Evolutionary conservation across 2,797 vertebrate genomes (phyloP).

Genomic region (Argentina silus): DNA sequence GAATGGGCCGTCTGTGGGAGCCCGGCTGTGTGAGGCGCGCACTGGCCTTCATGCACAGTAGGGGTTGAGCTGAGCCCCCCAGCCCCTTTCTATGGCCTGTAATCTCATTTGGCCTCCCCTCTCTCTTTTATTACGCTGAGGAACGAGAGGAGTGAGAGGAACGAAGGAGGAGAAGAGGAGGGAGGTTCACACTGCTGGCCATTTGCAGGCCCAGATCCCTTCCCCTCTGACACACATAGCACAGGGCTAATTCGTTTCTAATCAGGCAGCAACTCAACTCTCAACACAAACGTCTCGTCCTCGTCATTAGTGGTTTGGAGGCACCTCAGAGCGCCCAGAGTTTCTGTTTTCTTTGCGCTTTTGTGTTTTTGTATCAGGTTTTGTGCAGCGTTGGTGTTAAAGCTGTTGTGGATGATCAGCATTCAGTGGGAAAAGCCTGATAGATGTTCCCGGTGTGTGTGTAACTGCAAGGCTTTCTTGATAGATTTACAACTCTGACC

Average conservation of each 20-base stretch:
- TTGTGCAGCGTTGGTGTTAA: conserved; percentile 16
- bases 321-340: conserved; percentile 50
- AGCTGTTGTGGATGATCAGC: conserved; percentile 37
- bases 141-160: too few relatives aligned
- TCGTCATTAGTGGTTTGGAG: conserved; percentile 42
- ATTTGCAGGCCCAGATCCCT: conserved; percentile 67
- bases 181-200: conserved; percentile 75
- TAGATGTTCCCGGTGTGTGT: neutral
- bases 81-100: conserved; percentile 86
- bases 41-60: conserved; percentile 93
- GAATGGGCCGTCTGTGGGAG: conserved; percentile 91
- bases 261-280: conserved; percentile 62
- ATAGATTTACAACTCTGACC: conserved; percentile 48
- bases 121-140: conserved; percentile 78
- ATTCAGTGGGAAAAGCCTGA: conserved; percentile 39
- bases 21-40: conserved; percentile 81
- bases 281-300: conserved; percentile 52
- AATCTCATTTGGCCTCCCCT: conserved; percentile 90
- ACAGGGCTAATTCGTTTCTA: conserved; percentile 72
- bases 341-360: conserved; percentile 33
- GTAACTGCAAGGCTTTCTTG: conserved; percentile 15
- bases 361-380: conserved; percentile 31
- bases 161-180: too few relatives aligned
- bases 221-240: conserved; percentile 75
- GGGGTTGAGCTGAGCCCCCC: conserved; percentile 91